Conservation (phyloP, 2,888 invertebrate genomes). For the Pristionchus entomophagus region DNA sequence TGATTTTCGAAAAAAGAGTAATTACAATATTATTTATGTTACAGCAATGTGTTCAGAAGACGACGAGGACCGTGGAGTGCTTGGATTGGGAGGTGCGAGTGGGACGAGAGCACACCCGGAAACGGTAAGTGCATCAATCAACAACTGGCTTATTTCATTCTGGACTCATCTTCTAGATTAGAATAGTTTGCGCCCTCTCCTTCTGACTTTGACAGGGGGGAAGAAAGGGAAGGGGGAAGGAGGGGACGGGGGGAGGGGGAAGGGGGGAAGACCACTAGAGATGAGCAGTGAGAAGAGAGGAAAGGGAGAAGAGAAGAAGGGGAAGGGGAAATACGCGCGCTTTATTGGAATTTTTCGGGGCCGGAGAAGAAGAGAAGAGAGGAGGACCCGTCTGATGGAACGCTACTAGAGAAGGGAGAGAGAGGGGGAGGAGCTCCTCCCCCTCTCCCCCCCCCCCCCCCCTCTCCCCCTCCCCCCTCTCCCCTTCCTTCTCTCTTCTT, state of each 20-base stretch:
- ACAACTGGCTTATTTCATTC: not conserved
- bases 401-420: not conserved
- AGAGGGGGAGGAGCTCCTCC: not conserved
- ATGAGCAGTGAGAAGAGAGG: not conserved
- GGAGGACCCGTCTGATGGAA: constrained; percentile 10
- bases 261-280: constrained; percentile 24
- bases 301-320: not conserved
- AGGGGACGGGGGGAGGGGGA: too few species aligned
- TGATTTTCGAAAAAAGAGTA: not conserved
- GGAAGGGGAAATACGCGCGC: not conserved
- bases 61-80: not conserved
- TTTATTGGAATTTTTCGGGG: constrained; percentile 31
- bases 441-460: not conserved
- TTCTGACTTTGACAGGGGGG: constrained; percentile 26
- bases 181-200: not conserved
- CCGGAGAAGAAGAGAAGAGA: not conserved
- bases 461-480: not conserved
- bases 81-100: not conserved
- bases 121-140: not conserved
- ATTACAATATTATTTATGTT: not conserved
- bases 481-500: not conserved
- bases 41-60: too few species aligned
- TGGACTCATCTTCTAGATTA: not conserved
- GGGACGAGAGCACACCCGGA: constrained; percentile 13
- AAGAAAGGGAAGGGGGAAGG: not conserved